These are phyloP conservation scores for Rhinichthys osculus DNA, from an alignment of 2,797 vertebrate species.

Conservation along the genomic window DNA sequence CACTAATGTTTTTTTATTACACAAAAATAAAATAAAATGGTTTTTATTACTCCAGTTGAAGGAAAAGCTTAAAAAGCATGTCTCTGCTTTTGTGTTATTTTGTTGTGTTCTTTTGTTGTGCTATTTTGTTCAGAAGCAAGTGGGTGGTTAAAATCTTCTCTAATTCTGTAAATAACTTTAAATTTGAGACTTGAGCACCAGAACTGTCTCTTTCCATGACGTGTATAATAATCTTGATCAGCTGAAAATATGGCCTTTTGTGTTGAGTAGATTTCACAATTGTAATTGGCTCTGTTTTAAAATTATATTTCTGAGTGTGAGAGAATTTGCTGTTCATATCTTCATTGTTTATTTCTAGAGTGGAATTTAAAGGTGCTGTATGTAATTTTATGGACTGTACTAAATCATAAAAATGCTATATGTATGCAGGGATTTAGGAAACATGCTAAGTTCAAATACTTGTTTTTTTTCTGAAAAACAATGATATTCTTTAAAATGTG, in stretches of 20 bases:
- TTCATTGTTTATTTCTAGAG: background rate
- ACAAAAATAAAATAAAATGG: background rate
- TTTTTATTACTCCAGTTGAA: background rate
- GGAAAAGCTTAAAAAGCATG: background rate
- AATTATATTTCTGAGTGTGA: background rate
- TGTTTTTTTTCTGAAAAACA: background rate
- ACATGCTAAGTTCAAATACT: background rate
- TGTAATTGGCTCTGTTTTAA: background rate
- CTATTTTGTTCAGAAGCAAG: background rate
- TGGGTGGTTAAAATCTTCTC: background rate
- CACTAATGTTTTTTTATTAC: background rate
- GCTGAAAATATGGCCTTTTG: background rate
- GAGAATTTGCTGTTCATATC: background rate
- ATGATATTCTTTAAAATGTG: background rate
- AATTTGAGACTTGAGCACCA: background rate
- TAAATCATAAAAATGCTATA: background rate
- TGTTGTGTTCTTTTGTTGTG: background rate
- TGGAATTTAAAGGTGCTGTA: background rate
- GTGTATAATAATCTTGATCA: background rate
- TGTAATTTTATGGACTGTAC: background rate
- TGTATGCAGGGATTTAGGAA: background rate
- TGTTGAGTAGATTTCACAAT: background rate
- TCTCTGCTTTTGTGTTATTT: background rate
- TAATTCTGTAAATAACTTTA: background rate
- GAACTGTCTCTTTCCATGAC: background rate